Conservation (phyloP, 1,140 invertebrate species). For the Macrobrachium rosenbergii region DNA sequence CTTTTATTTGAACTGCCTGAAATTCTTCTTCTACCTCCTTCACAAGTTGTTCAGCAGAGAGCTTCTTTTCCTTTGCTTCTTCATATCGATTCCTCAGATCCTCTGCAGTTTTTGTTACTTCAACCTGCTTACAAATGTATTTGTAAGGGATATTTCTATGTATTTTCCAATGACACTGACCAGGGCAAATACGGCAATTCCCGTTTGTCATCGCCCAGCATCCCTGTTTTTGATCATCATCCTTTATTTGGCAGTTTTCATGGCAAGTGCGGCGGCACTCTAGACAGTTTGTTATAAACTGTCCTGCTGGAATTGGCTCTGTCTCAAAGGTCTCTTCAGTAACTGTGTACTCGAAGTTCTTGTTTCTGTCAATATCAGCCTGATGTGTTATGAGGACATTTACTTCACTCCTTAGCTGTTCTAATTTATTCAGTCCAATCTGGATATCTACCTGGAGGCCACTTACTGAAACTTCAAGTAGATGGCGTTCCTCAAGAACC, state of each 20-base stretch:
- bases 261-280: too few species aligned
- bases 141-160: background rate
- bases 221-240: background rate
- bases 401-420: background rate
- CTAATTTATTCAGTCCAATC: background rate
- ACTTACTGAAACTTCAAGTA: background rate
- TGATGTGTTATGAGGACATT: background rate
- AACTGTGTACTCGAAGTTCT: background rate
- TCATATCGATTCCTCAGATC: background rate
- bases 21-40: background rate
- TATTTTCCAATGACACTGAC: background rate
- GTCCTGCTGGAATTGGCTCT: background rate
- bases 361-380: background rate
- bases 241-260: too few species aligned
- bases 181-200: background rate
- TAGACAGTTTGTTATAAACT: too few species aligned
- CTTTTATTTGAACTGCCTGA: background rate
- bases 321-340: background rate
- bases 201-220: too few species aligned
- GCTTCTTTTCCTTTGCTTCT: slow-evolving; percentile 2
- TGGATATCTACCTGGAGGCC: background rate
- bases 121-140: background rate
- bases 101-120: background rate
- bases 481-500: too few species aligned
- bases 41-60: background rate